Evolutionary conservation across 2,797 vertebrate genomes (phyloP), one percentile per base, ranked within the genome.

Genomic region (Coendou prehensilis): DNA sequence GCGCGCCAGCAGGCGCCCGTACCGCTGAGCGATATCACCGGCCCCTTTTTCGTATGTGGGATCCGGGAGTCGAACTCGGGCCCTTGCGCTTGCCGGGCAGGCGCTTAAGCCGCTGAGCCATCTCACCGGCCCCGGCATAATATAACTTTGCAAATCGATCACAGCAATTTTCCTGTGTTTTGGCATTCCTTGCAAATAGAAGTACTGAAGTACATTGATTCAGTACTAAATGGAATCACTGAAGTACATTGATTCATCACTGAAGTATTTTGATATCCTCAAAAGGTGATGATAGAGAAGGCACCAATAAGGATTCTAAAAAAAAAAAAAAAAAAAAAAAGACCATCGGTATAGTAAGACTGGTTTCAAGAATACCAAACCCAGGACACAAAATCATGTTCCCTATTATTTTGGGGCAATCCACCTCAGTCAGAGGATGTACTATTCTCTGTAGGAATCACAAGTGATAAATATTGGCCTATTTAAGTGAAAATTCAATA

Each of bases 401-500:
- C 33, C 28, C 67, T 94, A 18, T 93, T 89, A 89, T 76, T 91
- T 87, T 78, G 76, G 2, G 50, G 47, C 50, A 45, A 79, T 88
- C 47, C 23, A 33, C 63, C 57, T 91, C 54, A 87, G 26, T 41
- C 45, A 91, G 81, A 87, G 5, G 4, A 88, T 37, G 26, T 64
- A 45, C 47, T 69, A 13, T 11, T 52, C 26, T 84, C 22, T 84
- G 69, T 57, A 82, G 67, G 47, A 57, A 79, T 57, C 14, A 73
- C 41, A 57, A 92, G 73, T 69, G 41, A 76, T 81, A 92, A 81
- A 84, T 84, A 23, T 3, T 94, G 84, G 37, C 57, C 30, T 75
- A 89, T 59, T 91, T 85, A 94, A 93, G 78, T 69, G 18, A 78
- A 87, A 94, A 88, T 88, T 91, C 30, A 89, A 17, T 83, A 83